phyloP scores from a whole-genome alignment of 2,888 invertebrate genomes.

The Caenorhabditis sp. region DNA sequence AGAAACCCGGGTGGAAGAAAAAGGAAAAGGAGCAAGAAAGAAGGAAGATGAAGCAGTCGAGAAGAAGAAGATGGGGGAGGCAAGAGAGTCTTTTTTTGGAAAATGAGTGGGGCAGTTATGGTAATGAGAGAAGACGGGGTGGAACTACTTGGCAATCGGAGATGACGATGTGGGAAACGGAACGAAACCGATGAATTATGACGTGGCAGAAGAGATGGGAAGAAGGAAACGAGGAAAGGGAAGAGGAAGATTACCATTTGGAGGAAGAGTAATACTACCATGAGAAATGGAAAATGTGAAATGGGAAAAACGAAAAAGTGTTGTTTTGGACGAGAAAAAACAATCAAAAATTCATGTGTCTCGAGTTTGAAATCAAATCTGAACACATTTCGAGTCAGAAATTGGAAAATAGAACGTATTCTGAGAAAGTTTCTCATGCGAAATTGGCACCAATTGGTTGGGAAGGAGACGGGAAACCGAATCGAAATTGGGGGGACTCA shows the following conservation, averaged over 20 bases:
- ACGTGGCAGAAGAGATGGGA: background rate
- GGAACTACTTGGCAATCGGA: slow-evolving; percentile 18
- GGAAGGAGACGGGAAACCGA: background rate
- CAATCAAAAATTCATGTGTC: slow-evolving; percentile 1
- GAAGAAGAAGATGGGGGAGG: background rate
- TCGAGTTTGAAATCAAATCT: no score
- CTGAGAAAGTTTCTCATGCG: slow-evolving; percentile 2
- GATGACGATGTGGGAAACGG: slow-evolving; percentile 6
- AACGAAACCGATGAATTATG: slow-evolving; percentile 8
- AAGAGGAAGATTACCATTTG: background rate
- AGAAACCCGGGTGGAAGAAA: slow-evolving; percentile 1
- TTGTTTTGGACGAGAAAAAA: background rate
- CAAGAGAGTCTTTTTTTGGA: slow-evolving; percentile 12
- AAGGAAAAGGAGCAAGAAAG: slow-evolving; percentile 2
- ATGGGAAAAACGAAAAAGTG: no score
- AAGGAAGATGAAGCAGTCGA: slow-evolving; percentile 2
- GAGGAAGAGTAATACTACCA: background rate
- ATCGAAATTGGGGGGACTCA: background rate
- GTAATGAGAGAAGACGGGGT: slow-evolving; percentile 24
- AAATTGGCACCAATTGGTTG: slow-evolving; percentile 3
- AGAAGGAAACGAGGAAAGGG: background rate
- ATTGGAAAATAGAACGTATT: background rate
- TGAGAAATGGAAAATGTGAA: background rate
- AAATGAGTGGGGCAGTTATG: slow-evolving; percentile 21
- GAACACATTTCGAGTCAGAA: background rate